phyloP scores from a whole-genome alignment of 2,888 invertebrate genomes.

The Eucera pruinosa region DNA sequence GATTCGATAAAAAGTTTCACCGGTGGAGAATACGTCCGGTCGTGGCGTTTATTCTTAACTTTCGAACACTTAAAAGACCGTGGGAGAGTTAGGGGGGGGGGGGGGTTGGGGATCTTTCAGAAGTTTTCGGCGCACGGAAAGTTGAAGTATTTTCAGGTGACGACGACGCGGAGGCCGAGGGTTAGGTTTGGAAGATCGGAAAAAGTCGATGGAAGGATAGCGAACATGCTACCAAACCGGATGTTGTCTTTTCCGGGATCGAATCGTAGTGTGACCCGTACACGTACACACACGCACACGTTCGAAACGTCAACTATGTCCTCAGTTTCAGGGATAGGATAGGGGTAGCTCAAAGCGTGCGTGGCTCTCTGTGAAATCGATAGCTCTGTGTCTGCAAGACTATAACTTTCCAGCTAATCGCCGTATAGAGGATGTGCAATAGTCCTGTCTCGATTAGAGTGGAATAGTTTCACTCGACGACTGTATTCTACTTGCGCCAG shows the following conservation, averaged over 20 bases:
- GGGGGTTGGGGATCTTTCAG: conserved; percentile 36
- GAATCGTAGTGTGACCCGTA: conserved; percentile 10
- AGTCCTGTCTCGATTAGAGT: not conserved
- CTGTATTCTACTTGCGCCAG: no score
- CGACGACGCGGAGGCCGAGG: not conserved
- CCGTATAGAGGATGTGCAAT: not conserved
- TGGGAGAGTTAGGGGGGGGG: no score
- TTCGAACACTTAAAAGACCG: conserved; percentile 41
- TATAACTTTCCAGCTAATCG: conserved; percentile 2
- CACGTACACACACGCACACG: not conserved
- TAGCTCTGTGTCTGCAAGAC: not conserved
- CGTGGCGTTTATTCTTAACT: conserved; percentile 47
- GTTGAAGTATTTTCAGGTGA: conserved; percentile 16
- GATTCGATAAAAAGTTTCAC: conserved; percentile 34
- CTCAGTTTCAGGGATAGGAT: not conserved
- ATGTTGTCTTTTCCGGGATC: conserved; percentile 18
- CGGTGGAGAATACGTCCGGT: conserved; percentile 5
- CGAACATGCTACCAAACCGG: conserved; percentile 1
- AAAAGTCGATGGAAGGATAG: not conserved
- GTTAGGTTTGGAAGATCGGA: not conserved
- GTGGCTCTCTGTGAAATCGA: not conserved
- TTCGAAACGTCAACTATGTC: conserved; percentile 36
- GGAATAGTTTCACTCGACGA: no score
- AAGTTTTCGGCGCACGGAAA: conserved; percentile 21
- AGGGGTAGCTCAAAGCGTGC: not conserved